phyloP scores from a whole-genome alignment of 2,888 invertebrate genomes.

The Oegoconia quadripuncta region DNA sequence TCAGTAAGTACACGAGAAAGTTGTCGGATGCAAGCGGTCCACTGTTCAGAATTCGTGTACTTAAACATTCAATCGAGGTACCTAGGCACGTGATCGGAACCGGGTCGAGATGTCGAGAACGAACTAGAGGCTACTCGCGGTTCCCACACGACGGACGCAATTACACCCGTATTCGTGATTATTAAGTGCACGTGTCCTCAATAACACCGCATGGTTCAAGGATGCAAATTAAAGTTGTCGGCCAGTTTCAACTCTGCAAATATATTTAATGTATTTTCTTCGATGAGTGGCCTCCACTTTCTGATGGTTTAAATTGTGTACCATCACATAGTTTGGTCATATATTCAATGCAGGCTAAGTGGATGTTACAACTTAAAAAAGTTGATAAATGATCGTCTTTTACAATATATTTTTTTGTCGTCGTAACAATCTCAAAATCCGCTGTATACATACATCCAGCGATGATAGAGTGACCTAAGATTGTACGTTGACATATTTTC shows the following conservation, averaged over 20 bases:
- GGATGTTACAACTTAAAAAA: background rate
- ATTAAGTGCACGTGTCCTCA: background rate
- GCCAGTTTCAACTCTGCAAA: background rate
- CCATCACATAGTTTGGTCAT: too few species aligned
- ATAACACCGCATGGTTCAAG: background rate
- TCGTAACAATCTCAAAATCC: too few species aligned
- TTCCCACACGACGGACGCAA: constrained; percentile 22
- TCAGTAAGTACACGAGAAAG: constrained; percentile 42
- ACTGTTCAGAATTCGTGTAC: constrained; percentile 45
- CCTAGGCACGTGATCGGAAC: constrained; percentile 51
- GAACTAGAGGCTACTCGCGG: constrained; percentile 26
- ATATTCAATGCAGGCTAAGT: background rate
- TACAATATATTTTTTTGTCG: too few species aligned
- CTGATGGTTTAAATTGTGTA: too few species aligned
- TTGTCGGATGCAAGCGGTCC: constrained; percentile 38
- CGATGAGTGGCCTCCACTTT: too few species aligned
- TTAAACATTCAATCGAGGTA: constrained; percentile 41
- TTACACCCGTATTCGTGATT: background rate
- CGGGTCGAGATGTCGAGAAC: constrained; percentile 46
- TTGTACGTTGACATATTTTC: background rate
- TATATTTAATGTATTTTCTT: too few species aligned
- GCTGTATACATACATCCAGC: too few species aligned
- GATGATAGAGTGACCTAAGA: background rate
- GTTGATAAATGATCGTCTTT: too few species aligned
- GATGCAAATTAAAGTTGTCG: background rate